A percentile compares a stretch with the other conserved stretches of the same genome.
phyloP scores from a whole-genome alignment of 2,113 vertebrate genomes.

The Brachyhypopomus gauderio region DNA sequence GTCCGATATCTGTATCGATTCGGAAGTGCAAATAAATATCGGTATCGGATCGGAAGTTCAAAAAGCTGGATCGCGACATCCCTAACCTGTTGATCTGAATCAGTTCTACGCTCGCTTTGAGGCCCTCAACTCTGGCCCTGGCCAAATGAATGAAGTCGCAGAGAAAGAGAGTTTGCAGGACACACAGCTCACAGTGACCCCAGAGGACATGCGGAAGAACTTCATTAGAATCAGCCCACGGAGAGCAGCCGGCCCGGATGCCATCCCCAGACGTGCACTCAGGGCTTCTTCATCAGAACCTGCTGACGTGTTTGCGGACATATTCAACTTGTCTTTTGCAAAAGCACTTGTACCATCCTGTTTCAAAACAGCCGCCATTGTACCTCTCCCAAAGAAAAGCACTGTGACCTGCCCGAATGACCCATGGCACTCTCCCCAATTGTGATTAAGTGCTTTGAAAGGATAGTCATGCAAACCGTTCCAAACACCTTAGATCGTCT shows the following conservation, averaged over 20 bases:
- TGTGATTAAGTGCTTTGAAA: background rate
- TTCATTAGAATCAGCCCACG: background rate
- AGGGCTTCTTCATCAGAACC: too few species aligned
- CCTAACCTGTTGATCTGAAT: too few species aligned
- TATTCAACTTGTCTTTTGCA: background rate
- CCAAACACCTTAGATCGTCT: too few species aligned
- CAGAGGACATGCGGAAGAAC: background rate
- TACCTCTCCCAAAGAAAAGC: background rate
- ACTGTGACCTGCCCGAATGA: background rate
- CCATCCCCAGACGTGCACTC: background rate
- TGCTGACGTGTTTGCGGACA: background rate
- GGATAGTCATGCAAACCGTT: too few species aligned
- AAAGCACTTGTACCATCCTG: background rate
- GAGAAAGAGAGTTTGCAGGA: background rate
- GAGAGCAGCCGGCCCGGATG: background rate
- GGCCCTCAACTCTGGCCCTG: background rate
- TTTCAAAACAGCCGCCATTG: background rate
- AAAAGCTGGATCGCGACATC: too few species aligned
- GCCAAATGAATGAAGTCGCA: background rate
- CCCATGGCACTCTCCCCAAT: background rate
- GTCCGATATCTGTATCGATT: too few species aligned
- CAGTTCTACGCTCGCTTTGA: background rate
- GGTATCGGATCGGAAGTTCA: too few species aligned
- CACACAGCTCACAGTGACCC: background rate
- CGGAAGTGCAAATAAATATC: too few species aligned